phyloP scores from a whole-genome alignment of 2,888 invertebrate species.

The Acleris emargana region DNA sequence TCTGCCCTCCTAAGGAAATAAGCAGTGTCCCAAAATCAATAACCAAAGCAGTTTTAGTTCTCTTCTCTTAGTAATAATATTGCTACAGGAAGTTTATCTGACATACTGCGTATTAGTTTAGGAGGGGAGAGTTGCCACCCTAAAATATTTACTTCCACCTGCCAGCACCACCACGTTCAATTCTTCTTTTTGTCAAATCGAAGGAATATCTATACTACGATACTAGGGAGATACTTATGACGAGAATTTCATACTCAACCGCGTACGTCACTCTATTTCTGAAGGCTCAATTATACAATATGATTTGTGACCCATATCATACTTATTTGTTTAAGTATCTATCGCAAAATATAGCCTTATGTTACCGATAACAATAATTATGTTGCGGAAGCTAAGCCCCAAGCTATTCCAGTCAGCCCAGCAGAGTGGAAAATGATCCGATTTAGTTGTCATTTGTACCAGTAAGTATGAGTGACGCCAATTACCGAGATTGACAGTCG shows the following conservation, averaged over 20 bases:
- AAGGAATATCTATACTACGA: too few relatives aligned
- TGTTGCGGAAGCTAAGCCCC: conserved; percentile 27
- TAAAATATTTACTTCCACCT: too few relatives aligned
- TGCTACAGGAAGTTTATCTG: too few relatives aligned
- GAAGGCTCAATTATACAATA: background rate
- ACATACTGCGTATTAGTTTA: too few relatives aligned
- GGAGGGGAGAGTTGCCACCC: too few relatives aligned
- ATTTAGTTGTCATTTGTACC: conserved; percentile 29
- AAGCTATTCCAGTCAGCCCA: conserved; percentile 10
- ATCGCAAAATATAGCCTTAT: conserved; percentile 6
- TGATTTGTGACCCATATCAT: background rate
- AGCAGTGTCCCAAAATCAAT: too few relatives aligned
- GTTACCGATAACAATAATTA: conserved; percentile 24
- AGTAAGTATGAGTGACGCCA: conserved; percentile 19
- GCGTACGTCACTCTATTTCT: background rate
- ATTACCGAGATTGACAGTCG: conserved; percentile 28
- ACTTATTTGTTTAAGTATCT: background rate
- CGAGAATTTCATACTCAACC: background rate
- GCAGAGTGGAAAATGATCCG: conserved; percentile 33
- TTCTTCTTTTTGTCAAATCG: too few relatives aligned
- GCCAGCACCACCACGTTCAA: too few relatives aligned
- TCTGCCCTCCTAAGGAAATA: too few relatives aligned
- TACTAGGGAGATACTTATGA: too few relatives aligned
- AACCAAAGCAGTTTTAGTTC: too few relatives aligned
- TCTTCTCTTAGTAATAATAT: too few relatives aligned